Conservation (phyloP, 1,140 invertebrate genomes). For the Drosophila ambigua region DNA sequence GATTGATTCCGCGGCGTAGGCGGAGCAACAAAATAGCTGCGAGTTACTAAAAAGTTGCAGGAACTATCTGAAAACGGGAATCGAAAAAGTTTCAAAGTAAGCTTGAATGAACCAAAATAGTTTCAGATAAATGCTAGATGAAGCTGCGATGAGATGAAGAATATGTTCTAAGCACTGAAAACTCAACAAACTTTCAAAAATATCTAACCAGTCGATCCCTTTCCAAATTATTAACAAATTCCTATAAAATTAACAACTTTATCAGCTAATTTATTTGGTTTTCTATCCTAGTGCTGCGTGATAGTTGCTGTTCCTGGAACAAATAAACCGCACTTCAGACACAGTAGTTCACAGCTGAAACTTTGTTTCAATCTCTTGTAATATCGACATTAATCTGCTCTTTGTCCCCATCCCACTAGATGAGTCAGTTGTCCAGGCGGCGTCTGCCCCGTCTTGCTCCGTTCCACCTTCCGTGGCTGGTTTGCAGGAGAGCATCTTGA, state of each 20-base stretch:
- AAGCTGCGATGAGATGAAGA: no score
- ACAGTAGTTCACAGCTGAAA: not conserved
- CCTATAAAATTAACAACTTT: no score
- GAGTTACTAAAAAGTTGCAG: constrained; percentile 47
- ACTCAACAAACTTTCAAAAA: no score
- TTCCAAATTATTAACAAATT: no score
- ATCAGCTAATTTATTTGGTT: no score
- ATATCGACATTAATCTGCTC: constrained; percentile 14
- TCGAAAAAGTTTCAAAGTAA: constrained; percentile 43
- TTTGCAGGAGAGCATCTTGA: constrained; percentile 52
- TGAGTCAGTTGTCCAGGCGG: constrained; percentile 27
- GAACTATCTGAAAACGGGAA: constrained; percentile 19
- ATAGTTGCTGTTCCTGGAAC: no score
- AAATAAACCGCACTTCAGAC: no score
- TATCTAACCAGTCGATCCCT: no score
- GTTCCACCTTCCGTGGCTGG: constrained; percentile 1
- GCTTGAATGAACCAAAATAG: constrained; percentile 3
- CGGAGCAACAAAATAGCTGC: constrained; percentile 17
- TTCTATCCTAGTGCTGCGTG: no score
- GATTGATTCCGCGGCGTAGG: constrained; percentile 39
- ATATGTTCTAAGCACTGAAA: no score
- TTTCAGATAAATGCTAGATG: constrained; percentile 18
- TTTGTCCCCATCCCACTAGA: not conserved
- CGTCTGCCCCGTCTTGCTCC: constrained; percentile 20
- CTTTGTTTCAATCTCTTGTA: constrained; percentile 10